Evolutionary conservation across 2,113 vertebrate species (phyloP).

Genomic region (Elgaria multicarinata): DNA sequence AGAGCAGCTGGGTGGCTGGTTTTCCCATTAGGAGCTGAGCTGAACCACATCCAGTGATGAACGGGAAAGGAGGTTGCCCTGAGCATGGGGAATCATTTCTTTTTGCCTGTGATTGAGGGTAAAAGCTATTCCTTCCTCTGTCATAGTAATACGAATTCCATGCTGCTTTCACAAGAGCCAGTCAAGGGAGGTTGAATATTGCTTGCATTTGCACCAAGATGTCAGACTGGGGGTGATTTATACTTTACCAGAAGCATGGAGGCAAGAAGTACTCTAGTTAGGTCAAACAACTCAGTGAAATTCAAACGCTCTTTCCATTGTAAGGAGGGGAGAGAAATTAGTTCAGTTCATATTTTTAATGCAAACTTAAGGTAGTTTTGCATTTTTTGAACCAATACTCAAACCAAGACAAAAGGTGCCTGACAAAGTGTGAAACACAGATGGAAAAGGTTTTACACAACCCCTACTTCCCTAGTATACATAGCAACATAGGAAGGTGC

Average conservation of each 20-base stretch:
- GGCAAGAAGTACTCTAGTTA: not conserved
- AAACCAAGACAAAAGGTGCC: too few relatives aligned
- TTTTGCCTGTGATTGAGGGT: too few relatives aligned
- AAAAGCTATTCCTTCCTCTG: slow-evolving; percentile 15
- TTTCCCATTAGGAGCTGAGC: slow-evolving; percentile 21
- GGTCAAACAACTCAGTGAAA: not conserved
- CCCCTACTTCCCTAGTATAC: too few relatives aligned
- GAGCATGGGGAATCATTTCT: not conserved
- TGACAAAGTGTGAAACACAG: too few relatives aligned
- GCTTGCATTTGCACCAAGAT: not conserved
- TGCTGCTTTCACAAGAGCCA: not conserved
- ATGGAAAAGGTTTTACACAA: too few relatives aligned
- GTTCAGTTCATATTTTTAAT: too few relatives aligned
- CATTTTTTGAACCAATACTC: too few relatives aligned
- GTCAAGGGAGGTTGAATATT: not conserved
- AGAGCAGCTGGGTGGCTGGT: not conserved
- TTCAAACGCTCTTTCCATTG: not conserved
- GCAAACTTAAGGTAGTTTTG: too few relatives aligned
- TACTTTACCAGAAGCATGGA: not conserved
- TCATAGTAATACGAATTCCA: not conserved
- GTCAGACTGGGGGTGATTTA: not conserved
- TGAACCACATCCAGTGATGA: not conserved
- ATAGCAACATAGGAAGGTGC: too few relatives aligned
- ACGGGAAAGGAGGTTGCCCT: not conserved
- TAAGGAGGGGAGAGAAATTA: too few relatives aligned